Evolutionary conservation across 2,888 invertebrate species (phyloP).

Genomic region (Marasmarcha lunaedactyla): DNA sequence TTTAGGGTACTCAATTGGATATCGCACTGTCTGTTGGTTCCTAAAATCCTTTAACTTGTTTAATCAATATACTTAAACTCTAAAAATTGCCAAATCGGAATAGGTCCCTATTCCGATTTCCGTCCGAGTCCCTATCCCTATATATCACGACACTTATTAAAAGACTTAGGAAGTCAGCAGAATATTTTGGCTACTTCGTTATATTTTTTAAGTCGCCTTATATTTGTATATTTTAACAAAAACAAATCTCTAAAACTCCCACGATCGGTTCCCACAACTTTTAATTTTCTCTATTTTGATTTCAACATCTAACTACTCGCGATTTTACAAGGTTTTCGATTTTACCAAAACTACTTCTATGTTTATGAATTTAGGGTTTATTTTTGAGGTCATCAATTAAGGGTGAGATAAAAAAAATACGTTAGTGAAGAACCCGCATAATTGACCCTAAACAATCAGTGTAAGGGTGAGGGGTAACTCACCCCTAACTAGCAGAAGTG

Average conservation of each 20-base stretch:
- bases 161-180: too few species aligned
- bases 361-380: conserved; percentile 8
- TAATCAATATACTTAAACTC: too few species aligned
- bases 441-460: conserved; percentile 34
- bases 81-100: too few species aligned
- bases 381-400: conserved; percentile 11
- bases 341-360: conserved; percentile 16
- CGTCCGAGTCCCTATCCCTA: too few species aligned
- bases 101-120: too few species aligned
- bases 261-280: conserved; percentile 53
- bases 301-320: conserved; percentile 36
- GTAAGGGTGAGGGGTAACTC: conserved; percentile 36
- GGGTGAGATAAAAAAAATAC: conserved; percentile 25
- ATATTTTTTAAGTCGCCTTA: too few species aligned
- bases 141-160: too few species aligned
- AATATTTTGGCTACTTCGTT: too few species aligned
- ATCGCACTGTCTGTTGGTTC: too few species aligned
- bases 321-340: conserved; percentile 35
- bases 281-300: conserved; percentile 55
- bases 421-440: conserved; percentile 48
- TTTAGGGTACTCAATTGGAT: too few species aligned
- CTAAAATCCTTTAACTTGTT: too few species aligned
- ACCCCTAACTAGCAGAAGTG: conserved; percentile 29
- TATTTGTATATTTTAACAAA: too few species aligned
- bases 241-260: conserved; percentile 31